Conservation (phyloP, 1,140 invertebrate genomes). For the Tetramorium parvispinum region DNA sequence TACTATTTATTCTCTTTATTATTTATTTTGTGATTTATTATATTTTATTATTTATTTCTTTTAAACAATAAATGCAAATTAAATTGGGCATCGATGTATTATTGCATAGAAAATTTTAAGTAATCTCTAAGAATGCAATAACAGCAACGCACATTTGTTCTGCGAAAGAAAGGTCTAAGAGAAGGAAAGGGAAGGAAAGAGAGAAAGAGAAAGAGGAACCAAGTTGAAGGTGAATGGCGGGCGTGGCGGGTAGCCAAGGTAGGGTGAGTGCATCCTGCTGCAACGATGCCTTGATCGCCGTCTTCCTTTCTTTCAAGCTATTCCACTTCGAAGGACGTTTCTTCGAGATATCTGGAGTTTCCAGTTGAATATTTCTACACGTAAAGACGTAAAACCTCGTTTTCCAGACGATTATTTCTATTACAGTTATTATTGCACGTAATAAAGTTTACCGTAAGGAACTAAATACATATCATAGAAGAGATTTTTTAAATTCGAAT, state of each 20-base stretch:
- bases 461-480: background rate
- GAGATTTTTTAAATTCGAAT: background rate
- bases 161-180: conserved; percentile 49
- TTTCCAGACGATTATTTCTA: background rate
- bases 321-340: conserved; percentile 58
- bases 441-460: background rate
- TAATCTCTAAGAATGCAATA: conserved; percentile 25
- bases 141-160: conserved; percentile 49
- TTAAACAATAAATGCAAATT: background rate
- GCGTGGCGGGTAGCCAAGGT: conserved; percentile 76
- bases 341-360: conserved; percentile 47
- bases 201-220: conserved; percentile 65
- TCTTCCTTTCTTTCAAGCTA: conserved; percentile 72
- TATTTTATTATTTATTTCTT: background rate
- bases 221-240: conserved; percentile 84
- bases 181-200: conserved; percentile 15
- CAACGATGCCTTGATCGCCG: conserved; percentile 76
- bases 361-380: conserved; percentile 39
- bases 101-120: background rate
- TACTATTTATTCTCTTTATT: background rate
- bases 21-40: background rate
- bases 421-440: background rate
- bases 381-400: background rate
- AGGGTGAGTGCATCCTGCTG: conserved; percentile 80
- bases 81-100: background rate